Evolutionary conservation across 2,888 invertebrate species (phyloP), one percentile per base, ranked within the genome.

Genomic region (Cancer borealis): DNA sequence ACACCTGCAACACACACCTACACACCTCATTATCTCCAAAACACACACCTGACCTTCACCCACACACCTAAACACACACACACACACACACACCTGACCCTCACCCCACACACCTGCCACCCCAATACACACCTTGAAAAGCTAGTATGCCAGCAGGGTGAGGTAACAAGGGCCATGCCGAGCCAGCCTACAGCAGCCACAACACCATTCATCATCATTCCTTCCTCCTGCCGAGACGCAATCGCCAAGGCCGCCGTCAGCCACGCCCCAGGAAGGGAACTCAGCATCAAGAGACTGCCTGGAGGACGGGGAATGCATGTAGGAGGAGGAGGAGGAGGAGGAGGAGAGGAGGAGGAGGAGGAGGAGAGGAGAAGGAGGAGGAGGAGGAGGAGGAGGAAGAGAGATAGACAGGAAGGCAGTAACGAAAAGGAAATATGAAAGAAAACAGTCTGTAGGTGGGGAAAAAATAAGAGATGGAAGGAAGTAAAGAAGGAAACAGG

Each of bases 211-310:
- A 93, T 26, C 30, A 93, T 93, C 93, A 93, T 89, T 1, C 66
- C 26, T 30, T 30, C 26, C 93, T 39, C 47, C 93, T 66, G 17
- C 93, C 88, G 47, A 89, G 21, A 21, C 47, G n/a, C 45, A 93
- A 93, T 30, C 1, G 89, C 89, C 49, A 93, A 8, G 4, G 21
- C 45, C 47, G 73, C 89, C 8, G 45, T 60, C 30, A 90, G 12
- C 93, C 93, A 93, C n/a, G 93, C 93, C 5, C 93, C 93, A 47
- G 93, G 93, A 10, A 93, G 93, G 17, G 93, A 93, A 8, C 89
- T 47, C 39, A 79, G 17, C 93, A 90, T 47, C 8, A 93, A 46
- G 17, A 93, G 47, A 49, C 93, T 93, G 30, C 93, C 93, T 93
- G 90, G 10, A 17, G 17, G 12, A 17, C 21, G 21, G 12, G n/a